These are phyloP conservation scores for Didymodactylos carnosus DNA, from an alignment of 2,888 invertebrate genomes.

Conservation along the genomic window DNA sequence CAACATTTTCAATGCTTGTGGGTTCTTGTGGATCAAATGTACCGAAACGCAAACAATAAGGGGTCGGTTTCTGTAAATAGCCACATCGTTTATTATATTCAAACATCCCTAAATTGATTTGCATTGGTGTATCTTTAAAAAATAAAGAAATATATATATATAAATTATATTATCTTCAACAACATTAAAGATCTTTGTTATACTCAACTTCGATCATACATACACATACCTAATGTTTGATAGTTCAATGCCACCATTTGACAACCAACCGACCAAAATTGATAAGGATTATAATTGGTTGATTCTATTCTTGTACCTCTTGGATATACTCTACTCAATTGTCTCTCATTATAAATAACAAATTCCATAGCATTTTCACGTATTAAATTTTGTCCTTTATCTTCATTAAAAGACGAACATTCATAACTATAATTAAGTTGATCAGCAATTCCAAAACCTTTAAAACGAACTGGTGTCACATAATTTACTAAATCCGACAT, in stretches of 20 bases:
- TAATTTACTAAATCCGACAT: constrained; percentile 87
- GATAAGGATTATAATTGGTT: constrained; percentile 83
- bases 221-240: constrained; percentile 61
- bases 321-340: constrained; percentile 83
- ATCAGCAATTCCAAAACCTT: constrained; percentile 79
- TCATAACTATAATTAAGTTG: constrained; percentile 73
- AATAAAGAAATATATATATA: no score
- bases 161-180: no score
- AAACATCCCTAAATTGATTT: constrained; percentile 69
- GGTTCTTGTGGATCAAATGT: constrained; percentile 90
- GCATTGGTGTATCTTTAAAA: constrained; percentile 94
- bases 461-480: constrained; percentile 87
- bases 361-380: constrained; percentile 33
- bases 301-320: constrained; percentile 86
- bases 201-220: no score
- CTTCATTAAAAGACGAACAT: constrained; percentile 95
- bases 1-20: constrained; percentile 88
- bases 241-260: constrained; percentile 87
- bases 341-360: constrained; percentile 68
- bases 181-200: no score
- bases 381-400: constrained; percentile 71
- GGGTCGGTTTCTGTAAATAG: constrained; percentile 74
- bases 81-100: constrained; percentile 81
- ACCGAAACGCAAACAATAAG: constrained; percentile 76
- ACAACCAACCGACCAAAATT: constrained; percentile 96